Base-by-base conservation (phyloP, 2,888 invertebrate genomes). In the Chloromyia formosa region DNA sequence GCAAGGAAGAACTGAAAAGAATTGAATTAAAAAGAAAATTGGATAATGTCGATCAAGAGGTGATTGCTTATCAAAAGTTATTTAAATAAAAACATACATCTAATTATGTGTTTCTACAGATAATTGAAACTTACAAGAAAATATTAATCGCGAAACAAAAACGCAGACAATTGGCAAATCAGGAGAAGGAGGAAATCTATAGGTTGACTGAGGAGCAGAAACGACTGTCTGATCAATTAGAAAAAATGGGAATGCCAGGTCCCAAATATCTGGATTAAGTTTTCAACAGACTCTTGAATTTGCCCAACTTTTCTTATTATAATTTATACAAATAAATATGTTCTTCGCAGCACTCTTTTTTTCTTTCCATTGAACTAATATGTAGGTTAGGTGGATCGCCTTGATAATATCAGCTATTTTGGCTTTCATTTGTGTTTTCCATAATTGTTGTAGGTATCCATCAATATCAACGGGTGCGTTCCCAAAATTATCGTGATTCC, bases 41-140 rank as follows among this genome's bases (percentile, higher is more conserved):
- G 40, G 90, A 91, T 79, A 87, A 88, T 74, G 89, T 92, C 1
- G 94, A 95, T 81, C 87, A 89, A 81, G 92, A 93, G 83, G 88
- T 89, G 78, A 27, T 12, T 74, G 56, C 0, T 27, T 42, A 27
- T 53, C 12, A 73, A n/a, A n/a, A 35, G 27, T 7, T 35, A 2
- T 35, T 4, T 35, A 40, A 61, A 61, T 62, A 23, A 27, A 27
- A 45, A 61, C 5, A 54, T 73, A 27, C n/a, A n/a, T n/a, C 35
- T 22, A 42, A 62, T 64, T 16, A n/a, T n/a, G 14, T 73, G 49
- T 69, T 73, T 75, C 80, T 82, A n/a, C 72, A 85, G 85, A 90
- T 92, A 76, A 90, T 95, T 83, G 96, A 96, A 82, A 90, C 93
- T 80, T 96, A 95, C 82, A 93, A 94, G 80, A 93, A 93, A 82